phyloP scores from a whole-genome alignment of 2,113 vertebrate genomes.

The Brachypteracias leptosomus region DNA sequence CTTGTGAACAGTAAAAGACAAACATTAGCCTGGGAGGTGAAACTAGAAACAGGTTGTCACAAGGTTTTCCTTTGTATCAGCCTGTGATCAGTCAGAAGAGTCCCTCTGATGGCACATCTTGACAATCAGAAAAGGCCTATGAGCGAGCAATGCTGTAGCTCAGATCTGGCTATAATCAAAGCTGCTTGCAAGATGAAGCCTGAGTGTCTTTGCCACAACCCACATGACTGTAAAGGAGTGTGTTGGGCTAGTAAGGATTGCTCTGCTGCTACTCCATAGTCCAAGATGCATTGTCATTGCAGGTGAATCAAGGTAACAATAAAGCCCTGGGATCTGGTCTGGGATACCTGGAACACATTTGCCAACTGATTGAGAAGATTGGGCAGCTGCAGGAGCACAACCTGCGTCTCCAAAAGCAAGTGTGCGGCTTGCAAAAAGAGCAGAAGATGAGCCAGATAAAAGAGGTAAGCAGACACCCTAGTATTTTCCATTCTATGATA shows the following conservation, averaged over 20 bases:
- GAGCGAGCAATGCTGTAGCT: not conserved
- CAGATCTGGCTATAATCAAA: not conserved
- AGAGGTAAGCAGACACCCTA: conserved; percentile 73
- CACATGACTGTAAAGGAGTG: not conserved
- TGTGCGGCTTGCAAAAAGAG: conserved; percentile 80
- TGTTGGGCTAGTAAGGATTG: not conserved
- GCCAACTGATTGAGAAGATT: conserved; percentile 88
- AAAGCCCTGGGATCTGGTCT: conserved; percentile 78
- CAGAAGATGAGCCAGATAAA: conserved; percentile 75
- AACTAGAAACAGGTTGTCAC: not conserved
- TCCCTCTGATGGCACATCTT: not conserved
- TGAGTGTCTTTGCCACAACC: not conserved
- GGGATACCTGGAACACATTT: conserved; percentile 87
- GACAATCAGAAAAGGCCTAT: not conserved
- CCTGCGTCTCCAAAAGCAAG: conserved; percentile 80
- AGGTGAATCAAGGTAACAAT: conserved; percentile 76
- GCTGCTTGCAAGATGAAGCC: not conserved
- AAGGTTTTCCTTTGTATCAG: not conserved
- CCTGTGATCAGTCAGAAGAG: not conserved
- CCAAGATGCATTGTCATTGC: not conserved
- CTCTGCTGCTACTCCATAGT: not conserved
- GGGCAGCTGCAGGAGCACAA: conserved; percentile 87
- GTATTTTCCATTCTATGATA: not conserved
- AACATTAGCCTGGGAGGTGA: not conserved
- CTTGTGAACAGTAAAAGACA: not conserved